These are phyloP conservation scores for Trematomus bernacchii DNA, from an alignment of 2,797 vertebrate genomes.

Conservation along the genomic window DNA sequence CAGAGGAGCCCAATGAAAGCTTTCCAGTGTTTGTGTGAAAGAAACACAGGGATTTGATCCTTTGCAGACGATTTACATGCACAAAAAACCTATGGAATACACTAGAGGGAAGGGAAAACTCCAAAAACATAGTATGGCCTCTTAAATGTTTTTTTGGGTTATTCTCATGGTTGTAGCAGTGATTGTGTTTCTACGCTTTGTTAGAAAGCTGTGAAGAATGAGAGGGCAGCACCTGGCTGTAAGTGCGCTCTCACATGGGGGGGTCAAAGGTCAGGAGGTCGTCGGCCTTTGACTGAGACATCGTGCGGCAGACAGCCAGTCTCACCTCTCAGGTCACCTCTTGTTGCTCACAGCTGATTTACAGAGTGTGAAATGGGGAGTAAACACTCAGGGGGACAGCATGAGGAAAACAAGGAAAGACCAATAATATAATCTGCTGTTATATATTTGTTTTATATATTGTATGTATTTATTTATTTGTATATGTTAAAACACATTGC, in stretches of 20 bases:
- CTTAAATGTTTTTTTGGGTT: neutral
- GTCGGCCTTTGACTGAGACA: conserved; percentile 35
- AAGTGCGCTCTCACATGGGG: conserved; percentile 23
- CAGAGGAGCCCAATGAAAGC: no score
- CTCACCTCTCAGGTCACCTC: conserved; percentile 43
- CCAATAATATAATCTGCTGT: neutral
- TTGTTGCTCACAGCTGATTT: conserved; percentile 33
- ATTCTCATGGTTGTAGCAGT: neutral
- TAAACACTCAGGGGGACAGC: neutral
- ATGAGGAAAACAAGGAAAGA: neutral
- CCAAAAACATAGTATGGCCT: no score
- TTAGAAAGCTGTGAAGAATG: neutral
- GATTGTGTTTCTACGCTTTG: no score
- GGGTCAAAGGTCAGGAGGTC: conserved; percentile 55
- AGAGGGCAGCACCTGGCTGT: conserved; percentile 8
- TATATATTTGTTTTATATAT: neutral
- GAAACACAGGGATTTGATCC: no score
- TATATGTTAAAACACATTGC: neutral
- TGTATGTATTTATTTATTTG: neutral
- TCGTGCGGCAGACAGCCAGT: conserved; percentile 47
- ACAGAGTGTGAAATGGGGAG: conserved; percentile 25
- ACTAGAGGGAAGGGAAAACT: no score
- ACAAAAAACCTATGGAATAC: no score
- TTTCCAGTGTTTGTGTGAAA: no score
- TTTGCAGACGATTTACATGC: no score